Evolutionary conservation across 2,797 vertebrate genomes (phyloP).

Genomic region (Sphaeramia orbicularis): DNA sequence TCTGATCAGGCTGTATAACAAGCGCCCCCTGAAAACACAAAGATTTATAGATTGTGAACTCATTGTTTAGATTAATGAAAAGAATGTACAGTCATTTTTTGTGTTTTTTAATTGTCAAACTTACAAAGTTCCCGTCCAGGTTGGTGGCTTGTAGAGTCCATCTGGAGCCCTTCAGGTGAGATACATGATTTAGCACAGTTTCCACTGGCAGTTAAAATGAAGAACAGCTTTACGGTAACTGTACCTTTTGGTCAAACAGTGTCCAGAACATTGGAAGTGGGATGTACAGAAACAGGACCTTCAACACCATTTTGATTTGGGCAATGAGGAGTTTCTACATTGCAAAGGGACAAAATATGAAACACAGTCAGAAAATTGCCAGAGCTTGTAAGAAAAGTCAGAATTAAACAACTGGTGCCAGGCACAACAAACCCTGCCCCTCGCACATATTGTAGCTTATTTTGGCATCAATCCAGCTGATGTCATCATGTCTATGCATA

Average conservation of each 20-base stretch:
- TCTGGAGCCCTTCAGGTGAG: constrained; percentile 89
- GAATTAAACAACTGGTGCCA: too few relatives aligned
- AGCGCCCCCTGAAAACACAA: constrained; percentile 84
- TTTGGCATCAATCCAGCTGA: too few relatives aligned
- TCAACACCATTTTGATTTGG: constrained; percentile 95
- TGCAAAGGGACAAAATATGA: constrained; percentile 22
- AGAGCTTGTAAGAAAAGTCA: neutral
- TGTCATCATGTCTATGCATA: too few relatives aligned
- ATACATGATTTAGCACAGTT: constrained; percentile 16
- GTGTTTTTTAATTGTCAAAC: constrained; percentile 64
- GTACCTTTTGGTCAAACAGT: constrained; percentile 97
- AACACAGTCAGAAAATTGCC: neutral
- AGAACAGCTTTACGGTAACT: neutral
- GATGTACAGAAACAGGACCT: constrained; percentile 94
- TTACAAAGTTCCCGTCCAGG: constrained; percentile 93
- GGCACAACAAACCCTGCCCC: too few relatives aligned
- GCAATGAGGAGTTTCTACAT: constrained; percentile 91
- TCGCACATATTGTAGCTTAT: too few relatives aligned
- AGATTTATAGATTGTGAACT: constrained; percentile 16
- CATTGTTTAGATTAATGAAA: neutral
- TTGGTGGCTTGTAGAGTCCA: constrained; percentile 96
- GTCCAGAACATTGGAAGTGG: constrained; percentile 99
- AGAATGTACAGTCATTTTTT: neutral
- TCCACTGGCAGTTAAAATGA: neutral
- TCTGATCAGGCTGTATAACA: constrained; percentile 94